Evolutionary conservation across 2,888 invertebrate species (phyloP).

Genomic region (Uloborus plumipes): DNA sequence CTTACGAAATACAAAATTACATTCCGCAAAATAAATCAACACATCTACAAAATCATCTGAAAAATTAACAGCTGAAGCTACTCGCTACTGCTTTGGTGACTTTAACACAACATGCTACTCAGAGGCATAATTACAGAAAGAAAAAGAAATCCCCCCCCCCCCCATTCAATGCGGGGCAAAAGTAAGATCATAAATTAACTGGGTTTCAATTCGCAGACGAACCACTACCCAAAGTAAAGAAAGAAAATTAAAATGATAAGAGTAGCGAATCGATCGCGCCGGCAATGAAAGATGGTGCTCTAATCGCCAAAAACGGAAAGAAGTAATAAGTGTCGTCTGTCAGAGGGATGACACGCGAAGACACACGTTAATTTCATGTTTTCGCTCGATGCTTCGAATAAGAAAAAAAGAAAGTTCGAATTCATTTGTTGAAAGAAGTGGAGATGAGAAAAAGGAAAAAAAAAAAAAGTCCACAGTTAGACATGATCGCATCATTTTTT

Average conservation of each 20-base stretch:
- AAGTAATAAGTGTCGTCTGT: conserved; percentile 31
- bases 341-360: conserved; percentile 16
- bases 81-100: no score
- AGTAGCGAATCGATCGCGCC: conserved; percentile 6
- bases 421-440: no score
- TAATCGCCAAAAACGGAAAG: conserved; percentile 9
- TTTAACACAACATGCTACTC: no score
- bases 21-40: no score
- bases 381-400: neutral
- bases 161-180: no score
- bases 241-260: conserved; percentile 12
- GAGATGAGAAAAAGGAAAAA: neutral
- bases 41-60: no score
- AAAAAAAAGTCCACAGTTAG: neutral
- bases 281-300: conserved; percentile 6
- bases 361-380: conserved; percentile 26
- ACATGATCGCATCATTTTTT: neutral
- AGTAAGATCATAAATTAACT: no score
- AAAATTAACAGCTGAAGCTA: no score
- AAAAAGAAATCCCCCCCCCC: no score
- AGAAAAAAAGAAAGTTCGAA: neutral
- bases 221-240: neutral
- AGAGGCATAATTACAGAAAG: no score
- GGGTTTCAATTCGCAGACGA: no score
- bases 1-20: no score